phyloP scores from a whole-genome alignment of 2,113 vertebrate genomes.

The Acanthochromis polyacanthus region DNA sequence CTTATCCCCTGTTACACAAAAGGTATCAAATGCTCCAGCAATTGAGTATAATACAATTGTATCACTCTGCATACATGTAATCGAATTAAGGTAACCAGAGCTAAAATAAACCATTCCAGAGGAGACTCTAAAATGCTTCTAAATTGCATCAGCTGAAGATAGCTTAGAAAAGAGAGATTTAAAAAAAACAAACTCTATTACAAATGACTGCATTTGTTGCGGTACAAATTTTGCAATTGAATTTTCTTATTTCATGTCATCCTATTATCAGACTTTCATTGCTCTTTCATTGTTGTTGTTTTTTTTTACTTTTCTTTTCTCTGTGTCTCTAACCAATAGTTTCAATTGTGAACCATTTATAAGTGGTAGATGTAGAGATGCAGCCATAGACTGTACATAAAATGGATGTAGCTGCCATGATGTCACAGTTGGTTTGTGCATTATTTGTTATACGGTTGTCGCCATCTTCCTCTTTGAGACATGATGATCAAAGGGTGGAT shows the following conservation, averaged over 20 bases:
- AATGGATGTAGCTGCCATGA: too few relatives aligned
- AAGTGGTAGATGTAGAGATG: not conserved
- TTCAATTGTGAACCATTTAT: not conserved
- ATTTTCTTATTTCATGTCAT: not conserved
- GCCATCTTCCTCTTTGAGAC: too few relatives aligned
- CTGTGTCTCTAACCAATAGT: not conserved
- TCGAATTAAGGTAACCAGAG: slow-evolving; percentile 17
- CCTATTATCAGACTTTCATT: not conserved
- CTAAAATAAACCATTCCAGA: slow-evolving; percentile 17
- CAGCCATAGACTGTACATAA: too few relatives aligned
- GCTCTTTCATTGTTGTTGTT: not conserved
- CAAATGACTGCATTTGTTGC: not conserved
- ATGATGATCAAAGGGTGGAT: too few relatives aligned
- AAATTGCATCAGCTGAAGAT: slow-evolving; percentile 7
- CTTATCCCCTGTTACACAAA: not conserved
- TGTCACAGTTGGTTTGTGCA: too few relatives aligned
- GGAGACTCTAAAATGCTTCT: not conserved
- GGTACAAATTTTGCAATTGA: not conserved
- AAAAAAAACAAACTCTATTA: not conserved
- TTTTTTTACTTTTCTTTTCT: not conserved
- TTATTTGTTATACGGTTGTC: too few relatives aligned
- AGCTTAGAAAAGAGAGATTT: not conserved
- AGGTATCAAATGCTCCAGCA: slow-evolving; percentile 26
- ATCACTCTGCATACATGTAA: slow-evolving; percentile 22
- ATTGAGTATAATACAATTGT: not conserved